Percentiles rank a stretch among this genome's conserved stretches.
Conservation (phyloP, 92 coral and sea anemone species). For the Blastomussa wellsi region DNA sequence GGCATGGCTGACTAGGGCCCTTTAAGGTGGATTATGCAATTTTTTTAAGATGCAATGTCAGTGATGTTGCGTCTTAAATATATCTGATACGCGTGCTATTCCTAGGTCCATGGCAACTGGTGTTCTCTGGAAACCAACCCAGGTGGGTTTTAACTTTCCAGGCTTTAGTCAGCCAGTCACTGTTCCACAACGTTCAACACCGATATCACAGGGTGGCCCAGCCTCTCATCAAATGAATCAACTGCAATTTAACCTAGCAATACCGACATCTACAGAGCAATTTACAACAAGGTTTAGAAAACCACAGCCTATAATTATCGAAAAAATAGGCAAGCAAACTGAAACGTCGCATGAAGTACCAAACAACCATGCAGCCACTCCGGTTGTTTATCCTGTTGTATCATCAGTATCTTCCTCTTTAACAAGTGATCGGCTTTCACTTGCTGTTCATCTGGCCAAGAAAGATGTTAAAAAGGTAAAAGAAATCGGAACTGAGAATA, state of each 20-base stretch:
- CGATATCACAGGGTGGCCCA: conserved; percentile 7
- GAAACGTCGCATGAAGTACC: not conserved
- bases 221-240: conserved; percentile 72
- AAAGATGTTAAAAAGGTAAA: conserved; percentile 82
- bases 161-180: conserved; percentile 19
- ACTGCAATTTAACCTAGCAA: conserved; percentile 86
- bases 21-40: too few relatives aligned
- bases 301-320: conserved; percentile 89
- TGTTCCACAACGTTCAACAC: conserved; percentile 37
- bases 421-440: conserved; percentile 79
- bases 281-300: conserved; percentile 85
- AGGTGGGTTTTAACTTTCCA: conserved; percentile 66
- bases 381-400: conserved; percentile 23
- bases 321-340: conserved; percentile 56
- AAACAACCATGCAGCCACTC: not conserved
- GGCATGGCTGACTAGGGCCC: too few relatives aligned
- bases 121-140: conserved; percentile 68
- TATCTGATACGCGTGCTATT: too few relatives aligned
- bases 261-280: conserved; percentile 67
- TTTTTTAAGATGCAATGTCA: too few relatives aligned
- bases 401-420: conserved; percentile 65
- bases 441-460: conserved; percentile 92
- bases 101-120: conserved; percentile 59
- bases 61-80: too few relatives aligned
- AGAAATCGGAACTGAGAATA: conserved; percentile 45